Evolutionary conservation across 2,113 vertebrate genomes (phyloP).

Genomic region (Carlito syrichta): DNA sequence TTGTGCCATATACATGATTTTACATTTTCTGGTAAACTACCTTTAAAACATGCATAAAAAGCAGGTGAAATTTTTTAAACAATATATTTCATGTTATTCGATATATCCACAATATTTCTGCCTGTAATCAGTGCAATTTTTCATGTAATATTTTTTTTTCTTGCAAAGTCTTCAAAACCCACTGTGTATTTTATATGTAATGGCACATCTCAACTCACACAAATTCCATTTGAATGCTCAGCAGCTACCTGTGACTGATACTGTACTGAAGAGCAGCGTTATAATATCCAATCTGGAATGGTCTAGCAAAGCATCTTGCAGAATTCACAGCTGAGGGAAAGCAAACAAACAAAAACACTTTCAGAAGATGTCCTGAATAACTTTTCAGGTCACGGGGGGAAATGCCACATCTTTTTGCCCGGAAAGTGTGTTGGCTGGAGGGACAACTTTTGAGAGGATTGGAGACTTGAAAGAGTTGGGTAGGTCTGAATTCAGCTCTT

Average conservation of each 20-base stretch:
- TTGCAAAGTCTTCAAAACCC: neutral
- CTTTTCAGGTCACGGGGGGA: rapidly evolving
- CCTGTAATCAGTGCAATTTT: neutral
- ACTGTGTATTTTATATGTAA: neutral
- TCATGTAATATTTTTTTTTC: neutral
- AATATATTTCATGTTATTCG: neutral
- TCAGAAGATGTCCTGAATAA: neutral
- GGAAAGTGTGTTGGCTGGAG: neutral
- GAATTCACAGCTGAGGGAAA: neutral
- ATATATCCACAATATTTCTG: neutral
- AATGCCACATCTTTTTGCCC: rapidly evolving
- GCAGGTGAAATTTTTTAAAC: neutral
- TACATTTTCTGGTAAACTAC: neutral
- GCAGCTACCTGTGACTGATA: too few species aligned
- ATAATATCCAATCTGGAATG: neutral
- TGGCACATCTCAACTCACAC: neutral
- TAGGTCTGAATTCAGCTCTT: neutral
- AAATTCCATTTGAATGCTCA: neutral
- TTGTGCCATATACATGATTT: neutral
- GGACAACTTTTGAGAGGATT: too few species aligned
- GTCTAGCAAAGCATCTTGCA: too few species aligned
- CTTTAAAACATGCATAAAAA: neutral
- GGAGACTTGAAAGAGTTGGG: neutral
- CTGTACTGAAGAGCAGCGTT: neutral
- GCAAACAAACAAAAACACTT: too few species aligned